Evolutionary conservation across 2,797 vertebrate genomes (phyloP), one percentile per base, ranked within the genome.

Genomic region (Vultur gryphus): DNA sequence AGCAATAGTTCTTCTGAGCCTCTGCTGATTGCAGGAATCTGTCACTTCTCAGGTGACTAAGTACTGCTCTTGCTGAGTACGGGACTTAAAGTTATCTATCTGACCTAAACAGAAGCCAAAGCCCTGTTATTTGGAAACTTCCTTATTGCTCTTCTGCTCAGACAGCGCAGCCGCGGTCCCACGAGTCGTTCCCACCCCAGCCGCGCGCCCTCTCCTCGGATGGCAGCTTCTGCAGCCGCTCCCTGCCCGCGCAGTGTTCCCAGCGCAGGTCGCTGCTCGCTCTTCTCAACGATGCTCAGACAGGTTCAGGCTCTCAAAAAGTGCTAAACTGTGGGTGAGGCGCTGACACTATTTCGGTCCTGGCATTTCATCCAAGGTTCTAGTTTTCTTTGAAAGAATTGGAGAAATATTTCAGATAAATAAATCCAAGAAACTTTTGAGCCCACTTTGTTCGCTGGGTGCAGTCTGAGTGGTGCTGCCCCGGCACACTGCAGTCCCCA

Each of bases 401-500:
- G 41, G 16, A 37, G 33, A 43, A 28, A 21, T 39, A 29, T 14
- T n/a, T 37, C 5, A 37, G 21, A 8, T 15, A 24, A 33, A 62
- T 5, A 20, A 44, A 35, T 17, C 15, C 15, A 23, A 31, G 19
- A 17, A 16, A 20, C 6, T 21, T 44, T 17, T 13, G 52, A 58
- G 25, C 4, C 10, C 23, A 15, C 29, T 25, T 35, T 19, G 16
- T 15, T n/a, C 0, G 2, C 41, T 18, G 25, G 21, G 16, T 4
- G 9, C 24, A 35, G 39, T 6, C 33, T 39, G 21, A 16, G 16
- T 1, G 3, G n/a, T 31, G 21, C 64, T n/a, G 54, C 24, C 46
- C 31, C 1, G 0, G 8, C 31, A n/a, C 1, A 0, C 7, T 9
- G 24, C 14, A 16, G 41, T 21, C 20, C 33, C 29, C 49, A 24